Base-by-base conservation (phyloP, 2,113 vertebrate genomes). In the Nanorana parkeri region DNA sequence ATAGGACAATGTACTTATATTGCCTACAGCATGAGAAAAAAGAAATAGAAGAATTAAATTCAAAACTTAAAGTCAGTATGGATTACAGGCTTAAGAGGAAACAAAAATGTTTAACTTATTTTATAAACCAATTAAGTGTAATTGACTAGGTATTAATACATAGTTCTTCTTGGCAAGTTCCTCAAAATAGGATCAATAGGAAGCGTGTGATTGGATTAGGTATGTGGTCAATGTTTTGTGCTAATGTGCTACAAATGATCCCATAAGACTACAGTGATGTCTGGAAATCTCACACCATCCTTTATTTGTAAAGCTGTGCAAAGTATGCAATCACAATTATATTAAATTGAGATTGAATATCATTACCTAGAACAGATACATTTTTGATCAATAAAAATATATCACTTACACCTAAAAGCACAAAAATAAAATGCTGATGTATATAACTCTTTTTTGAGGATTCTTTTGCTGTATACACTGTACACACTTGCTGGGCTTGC, bases 31-130 rank as follows among this genome's bases (percentile, higher is more conserved):
- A 47, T 47, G 41, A 15, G 1, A 47, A 47, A 47, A 47, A 1
- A 36, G 13, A 47, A 47, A 47, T 1, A 47, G 8, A 47, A 47
- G 0, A 96, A 96, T 95, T 95, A 93, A 94, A 95, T 97, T 94
- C 95, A 93, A 83, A 77, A 85, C 84, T 93, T 92, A 93, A 93
- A 91, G 94, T 91, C 88, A 86, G 86, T 89, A 98, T 98, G 96
- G 96, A 98, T 97, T 93, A 81, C 86, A 86, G 87, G 83, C 90
- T 93, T 93, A 87, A 84, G 93, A 90, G 91, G 93, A 95, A 97
- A 97, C 92, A 93, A 96, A 97, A 98, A 97, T 96, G 94, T 98
- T 98, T 97, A 94, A 93, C 93, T 95, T 96, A 93, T 96, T 97
- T 96, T 29, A 68, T 94, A 95, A 98, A 95, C 95, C 96, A 96